Evolutionary conservation across 2,888 invertebrate species (phyloP), one percentile per base, ranked within the genome.

Genomic region (Melikaiella ostensackeni): DNA sequence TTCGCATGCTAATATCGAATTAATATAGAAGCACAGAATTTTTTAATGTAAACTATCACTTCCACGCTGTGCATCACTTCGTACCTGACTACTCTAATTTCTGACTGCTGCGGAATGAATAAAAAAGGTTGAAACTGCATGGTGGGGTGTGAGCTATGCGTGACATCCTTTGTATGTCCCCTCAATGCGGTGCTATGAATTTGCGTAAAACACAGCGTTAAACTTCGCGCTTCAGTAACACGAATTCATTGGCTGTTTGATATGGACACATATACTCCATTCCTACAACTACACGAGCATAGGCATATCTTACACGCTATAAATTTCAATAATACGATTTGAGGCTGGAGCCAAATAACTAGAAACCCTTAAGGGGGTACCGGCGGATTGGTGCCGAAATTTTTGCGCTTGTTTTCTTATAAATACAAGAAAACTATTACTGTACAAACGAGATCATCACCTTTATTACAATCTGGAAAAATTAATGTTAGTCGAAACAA

Each of bases 151-250:
- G 19, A 66, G 42, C 27, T 16, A 27, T 66, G 42, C 42, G 66
- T 66, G 66, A 57, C 57, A 66, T 8, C 16, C 46, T 46, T 66
- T 66, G 42, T 42, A 46, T 66, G 16, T 46, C 42, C 66, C 38
- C 13, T 27, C 66, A 66, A 66, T 42, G 19, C 42, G 42, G 21
- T 27, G 42, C 46, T n/a, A 27, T 66, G 42, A 66, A 16, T 66
- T 66, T 66, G 57, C 27, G 66, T 66, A 46, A 19, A 27, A 66
- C 66, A 42, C 38, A 16, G 42, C 66, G 66, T 66, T 42, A 66
- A 66, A 27, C 42, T 66, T 66, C 42, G 42, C 42, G 66, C 66
- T 66, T 66, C 66, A 66, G 42, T 66, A 46, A 42, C 24, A 38
- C 19, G 6, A 46, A 66, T 66, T 66, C 66, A 66, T 42, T 66